Base-by-base conservation (phyloP, 1,140 invertebrate species). In the Frieseomelitta varia region DNA sequence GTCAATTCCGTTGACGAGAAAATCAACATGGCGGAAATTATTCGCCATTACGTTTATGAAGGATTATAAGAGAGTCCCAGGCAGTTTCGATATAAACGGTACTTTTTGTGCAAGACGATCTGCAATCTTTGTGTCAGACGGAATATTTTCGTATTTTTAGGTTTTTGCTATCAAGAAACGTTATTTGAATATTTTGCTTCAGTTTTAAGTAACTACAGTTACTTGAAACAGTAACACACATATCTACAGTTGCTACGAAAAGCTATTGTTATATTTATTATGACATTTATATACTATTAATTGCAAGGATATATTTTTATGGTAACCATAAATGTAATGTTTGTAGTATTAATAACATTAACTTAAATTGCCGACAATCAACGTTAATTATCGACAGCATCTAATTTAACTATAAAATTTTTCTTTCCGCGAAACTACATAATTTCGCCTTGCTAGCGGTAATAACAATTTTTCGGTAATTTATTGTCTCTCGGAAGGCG, bases 1-100 rank as follows among this genome's bases (percentile, higher is more conserved):
- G 63, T 65, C 21, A 15, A n/a, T 76, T 17, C 4, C 4, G 34
- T 10, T 51, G 39, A 30, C 73, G 21, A 21, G 51, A 39, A 58
- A 75, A 58, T 56, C 55, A 58, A 34, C 55, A 51, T 75, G 69
- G 69, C 69, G 69, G 69, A 72, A 72, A 24, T n/a, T 27, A 68
- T 34, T 73, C 27, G 27, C 51, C 15, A 39, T 61, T 61, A n/a
- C 14, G 30, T 55, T 17, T 39, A 12, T 61, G 24, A 39, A 58
- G 15, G 24, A 24, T 24, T 19, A 17, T n/a, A 21, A 10, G 19
- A 21, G 19, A 30, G 15, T 56, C 21, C 1, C 11, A 56, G 21
- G 1, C 21, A 19, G 34, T 68, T 12, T 68, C 19, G 19, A 68
- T 21, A 19, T 12, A 24, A 34, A 68, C 67, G 15, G 10, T 21